Base-by-base conservation (phyloP, 2,797 vertebrate species). In the Otolemur crassicaudatus region DNA sequence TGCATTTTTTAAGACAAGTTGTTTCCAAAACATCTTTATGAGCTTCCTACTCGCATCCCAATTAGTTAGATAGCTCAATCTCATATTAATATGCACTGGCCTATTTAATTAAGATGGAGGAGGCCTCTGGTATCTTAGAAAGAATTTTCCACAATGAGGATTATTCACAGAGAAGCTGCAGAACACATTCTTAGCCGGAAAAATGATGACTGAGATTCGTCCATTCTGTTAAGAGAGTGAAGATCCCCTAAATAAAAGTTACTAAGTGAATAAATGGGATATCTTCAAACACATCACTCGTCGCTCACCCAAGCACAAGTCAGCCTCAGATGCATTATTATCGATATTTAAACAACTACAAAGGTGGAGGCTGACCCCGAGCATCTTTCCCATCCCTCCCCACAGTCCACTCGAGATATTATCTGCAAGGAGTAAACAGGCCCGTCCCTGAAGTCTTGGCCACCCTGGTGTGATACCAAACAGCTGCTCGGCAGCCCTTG, bases 301-400 rank as follows among this genome's bases (percentile, higher is more conserved):
- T 82, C 83, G 90, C 58, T 72, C 81, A 29, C 67, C 81, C 56
- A 3, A 4, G 7, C 53, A 56, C 63, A 27, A 22, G 37, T 76
- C 91, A 3, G 34, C 49, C 56, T 86, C 86, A 8, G 83, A 96
- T 79, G 92, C 37, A 3, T 84, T 77, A 72, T 82, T 70, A 94
- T 90, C 2, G 29, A 95, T 91, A 97, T 91, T 96, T 94, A 97
- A 96, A 95, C 95, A 97, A 95, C 94, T 94, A 95, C 95, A 96
- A 95, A 97, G 94, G 95, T 94, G 43, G 56, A 89, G 61, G 22
- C 12, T 94, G 96, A 95, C 95, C 94, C 90, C 7, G 46, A 56
- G 79, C 4, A 0, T 86, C 70, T 84, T 95, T 60, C 91, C 69
- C 34, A 8, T 20, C 91, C 80, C 58, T 96, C 72, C 92, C 87